A percentile compares a stretch with the other conserved stretches of the same genome.
Evolutionary conservation across 2,113 vertebrate genomes (phyloP).

Genomic region (Onychorhynchus coronatus): DNA sequence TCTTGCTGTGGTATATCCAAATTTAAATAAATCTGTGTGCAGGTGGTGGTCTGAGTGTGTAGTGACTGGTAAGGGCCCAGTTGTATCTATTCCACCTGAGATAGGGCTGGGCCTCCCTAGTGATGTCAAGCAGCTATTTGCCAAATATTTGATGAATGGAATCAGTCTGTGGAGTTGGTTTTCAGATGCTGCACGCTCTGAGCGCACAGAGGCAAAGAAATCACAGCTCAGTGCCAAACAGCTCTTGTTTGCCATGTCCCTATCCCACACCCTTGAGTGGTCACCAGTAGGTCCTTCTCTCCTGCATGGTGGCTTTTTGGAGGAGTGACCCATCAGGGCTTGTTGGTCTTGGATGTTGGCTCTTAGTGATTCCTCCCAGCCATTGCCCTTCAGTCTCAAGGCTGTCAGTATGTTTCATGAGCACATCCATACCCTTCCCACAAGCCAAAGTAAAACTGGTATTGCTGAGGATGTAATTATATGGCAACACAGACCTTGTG

Average conservation of each 20-base stretch:
- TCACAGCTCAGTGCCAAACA: neutral
- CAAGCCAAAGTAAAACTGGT: neutral
- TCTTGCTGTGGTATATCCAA: neutral
- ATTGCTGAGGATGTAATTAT: neutral
- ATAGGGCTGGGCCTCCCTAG: accelerated
- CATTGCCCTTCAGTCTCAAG: neutral
- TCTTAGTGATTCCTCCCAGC: neutral
- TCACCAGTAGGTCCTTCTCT: neutral
- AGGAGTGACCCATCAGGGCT: neutral
- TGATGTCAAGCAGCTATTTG: neutral
- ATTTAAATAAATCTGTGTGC: neutral
- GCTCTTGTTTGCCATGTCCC: neutral
- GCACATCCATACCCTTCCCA: neutral
- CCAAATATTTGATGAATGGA: neutral
- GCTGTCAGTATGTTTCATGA: neutral
- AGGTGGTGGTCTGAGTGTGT: accelerated
- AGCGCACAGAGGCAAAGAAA: neutral
- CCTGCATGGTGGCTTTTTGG: too few species aligned
- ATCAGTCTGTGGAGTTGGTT: accelerated
- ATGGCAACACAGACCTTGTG: neutral
- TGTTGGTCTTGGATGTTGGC: neutral
- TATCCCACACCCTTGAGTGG: neutral
- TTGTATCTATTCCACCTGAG: neutral
- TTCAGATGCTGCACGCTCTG: neutral
- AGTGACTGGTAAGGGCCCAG: neutral